phyloP scores from a whole-genome alignment of 2,888 invertebrate species.

The Nymphalis urticae region DNA sequence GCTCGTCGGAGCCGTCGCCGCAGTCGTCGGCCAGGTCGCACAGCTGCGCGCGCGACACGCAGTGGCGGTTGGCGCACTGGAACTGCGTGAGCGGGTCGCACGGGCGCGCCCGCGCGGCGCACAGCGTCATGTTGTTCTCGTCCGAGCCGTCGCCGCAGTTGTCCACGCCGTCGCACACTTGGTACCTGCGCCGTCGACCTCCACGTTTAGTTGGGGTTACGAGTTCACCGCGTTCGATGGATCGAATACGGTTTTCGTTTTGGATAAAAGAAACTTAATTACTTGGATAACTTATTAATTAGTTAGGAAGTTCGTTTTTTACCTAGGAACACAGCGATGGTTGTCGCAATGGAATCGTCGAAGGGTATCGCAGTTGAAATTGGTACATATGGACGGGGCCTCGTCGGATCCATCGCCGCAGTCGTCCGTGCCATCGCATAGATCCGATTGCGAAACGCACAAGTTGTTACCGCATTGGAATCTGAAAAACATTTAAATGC shows the following conservation, averaged over 20 bases:
- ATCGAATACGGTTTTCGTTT: too few relatives aligned
- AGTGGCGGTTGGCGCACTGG: slow-evolving; percentile 93
- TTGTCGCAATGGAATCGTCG: slow-evolving; percentile 95
- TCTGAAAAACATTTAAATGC: slow-evolving; percentile 47
- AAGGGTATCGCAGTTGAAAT: slow-evolving; percentile 92
- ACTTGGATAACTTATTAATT: neutral
- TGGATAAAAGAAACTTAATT: neutral
- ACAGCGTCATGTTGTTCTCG: slow-evolving; percentile 96
- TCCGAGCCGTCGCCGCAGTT: slow-evolving; percentile 98
- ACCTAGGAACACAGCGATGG: slow-evolving; percentile 90
- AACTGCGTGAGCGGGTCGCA: slow-evolving; percentile 91
- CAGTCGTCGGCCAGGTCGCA: slow-evolving; percentile 96
- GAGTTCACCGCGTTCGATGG: too few relatives aligned
- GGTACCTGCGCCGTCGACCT: slow-evolving; percentile 75
- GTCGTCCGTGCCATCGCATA: slow-evolving; percentile 96
- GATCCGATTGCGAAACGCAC: slow-evolving; percentile 93
- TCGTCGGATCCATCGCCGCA: slow-evolving; percentile 97
- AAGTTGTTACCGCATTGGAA: slow-evolving; percentile 96
- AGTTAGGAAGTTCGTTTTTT: slow-evolving; percentile 12
- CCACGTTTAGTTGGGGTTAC: too few relatives aligned
- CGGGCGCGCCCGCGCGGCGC: slow-evolving; percentile 87
- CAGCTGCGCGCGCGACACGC: slow-evolving; percentile 88
- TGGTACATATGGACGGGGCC: slow-evolving; percentile 88
- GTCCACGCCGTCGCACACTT: slow-evolving; percentile 94
- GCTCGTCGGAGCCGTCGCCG: slow-evolving; percentile 93